Base-by-base conservation (phyloP, 1,140 invertebrate species). In the Physella acuta region DNA sequence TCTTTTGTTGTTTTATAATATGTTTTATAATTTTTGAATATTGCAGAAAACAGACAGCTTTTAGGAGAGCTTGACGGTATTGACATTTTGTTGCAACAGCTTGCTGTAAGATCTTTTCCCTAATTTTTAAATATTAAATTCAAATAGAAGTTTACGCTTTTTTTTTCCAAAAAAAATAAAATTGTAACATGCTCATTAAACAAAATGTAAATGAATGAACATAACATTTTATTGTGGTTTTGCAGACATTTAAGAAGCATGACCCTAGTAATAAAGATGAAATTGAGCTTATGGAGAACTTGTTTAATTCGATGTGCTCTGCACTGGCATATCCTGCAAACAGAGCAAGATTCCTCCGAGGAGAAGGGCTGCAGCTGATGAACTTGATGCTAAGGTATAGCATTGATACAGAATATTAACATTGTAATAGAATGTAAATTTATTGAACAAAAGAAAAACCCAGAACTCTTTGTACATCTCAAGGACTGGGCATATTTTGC, bases 231-330 rank as follows among this genome's bases (percentile, higher is more conserved):
- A 14, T 8, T 55, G 26, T 55, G 26, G 5, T 55, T 55, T 3
- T 68, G 31, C 78, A 93, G 92, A 92, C 81, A 76, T 99, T 97
- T 85, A 99, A 99, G 84, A 87, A 94, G 56, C 94, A 98, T 81
- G 95, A 99, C 87, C 97, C 97, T 0, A 88, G 86, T 58, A 91
- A 90, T 65, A 89, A 89, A 14, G 96, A 99, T 85, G 97, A 99
- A 84, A 90, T 94, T 78, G 98, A 99, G 86, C 92, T 95, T 80
- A 99, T 99, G 96, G 97, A 99, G 84, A 99, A 99, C 87, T 86
- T 99, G 55, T 99, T 99, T 81, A 93, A 99, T 82, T 91, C 91
- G 73, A 86, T 99, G 20, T 99, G 97, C 84, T 97, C 95, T 16
- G 91, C 94, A 71, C 87, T 99, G 58, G 92, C 98, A 90, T 88